Base-by-base conservation (phyloP, 2,888 invertebrate species). In the Leucania comma region DNA sequence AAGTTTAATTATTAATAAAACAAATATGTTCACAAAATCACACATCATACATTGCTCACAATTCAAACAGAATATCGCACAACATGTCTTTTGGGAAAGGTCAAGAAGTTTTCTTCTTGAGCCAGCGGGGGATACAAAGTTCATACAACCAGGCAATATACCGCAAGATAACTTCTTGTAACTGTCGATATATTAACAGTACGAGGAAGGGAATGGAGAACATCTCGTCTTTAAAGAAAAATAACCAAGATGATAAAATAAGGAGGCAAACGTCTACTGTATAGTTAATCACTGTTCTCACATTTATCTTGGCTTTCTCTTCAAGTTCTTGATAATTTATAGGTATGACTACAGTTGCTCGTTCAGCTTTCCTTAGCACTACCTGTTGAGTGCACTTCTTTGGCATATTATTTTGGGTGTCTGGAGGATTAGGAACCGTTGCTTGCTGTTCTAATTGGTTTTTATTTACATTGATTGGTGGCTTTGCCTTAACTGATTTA, bases 171-270 rank as follows among this genome's bases (percentile, higher is more conserved):
- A 97, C 97, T 88, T 97, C 97, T 88, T 97, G 97, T 77, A 98
- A 90, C 89, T 98, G 98, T 71, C 98, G 96, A 90, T 98, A 98
- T 60, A 98, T 97, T 91, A 98, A 97, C 3, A 98, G 94, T 53
- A 97, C 96, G 74, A 98, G 96, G 83, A 98, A 97, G 46, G 98
- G 98, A 83, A 98, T 96, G n/a, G 98, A 98, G 60, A 98, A 96
- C 80, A 97, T 96, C 89, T 98, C 98, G 88, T 98, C 98, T 87
- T 97, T 97, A 88, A 98, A 98, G 68, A 98, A 93, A 92, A 98
- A 98, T 48, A 98, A 96, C 97, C 98, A 98, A 90, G 97, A 97
- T 32, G 98, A 98, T 20, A 98, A 97, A 50, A 97, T 81, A 73
- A 98, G 96, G 86, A 98, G 96, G 54, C 97, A 97, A 72, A 98